These are phyloP conservation scores for Pecten maximus DNA, from an alignment of 2,888 invertebrate species.

Conservation along the genomic window DNA sequence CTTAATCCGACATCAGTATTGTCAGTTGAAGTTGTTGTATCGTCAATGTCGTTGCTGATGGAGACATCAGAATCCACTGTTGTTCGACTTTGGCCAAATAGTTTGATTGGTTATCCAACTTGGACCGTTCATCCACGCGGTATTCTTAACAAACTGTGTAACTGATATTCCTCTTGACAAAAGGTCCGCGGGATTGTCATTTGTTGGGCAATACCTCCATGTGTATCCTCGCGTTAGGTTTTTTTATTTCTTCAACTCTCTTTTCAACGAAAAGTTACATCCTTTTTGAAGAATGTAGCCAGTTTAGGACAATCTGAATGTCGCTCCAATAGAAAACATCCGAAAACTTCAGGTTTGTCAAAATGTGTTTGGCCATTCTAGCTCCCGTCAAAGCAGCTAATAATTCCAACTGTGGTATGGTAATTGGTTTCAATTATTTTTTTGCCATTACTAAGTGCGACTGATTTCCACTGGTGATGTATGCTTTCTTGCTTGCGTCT, in stretches of 20 bases:
- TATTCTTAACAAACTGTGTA: background rate
- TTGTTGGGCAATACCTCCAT: slow-evolving; percentile 39
- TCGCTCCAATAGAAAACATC: background rate
- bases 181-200: slow-evolving; percentile 27
- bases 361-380: slow-evolving; percentile 40
- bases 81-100: background rate
- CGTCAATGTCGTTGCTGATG: no score
- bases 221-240: background rate
- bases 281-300: background rate
- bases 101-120: background rate
- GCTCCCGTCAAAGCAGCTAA: slow-evolving; percentile 50
- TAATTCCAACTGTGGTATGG: slow-evolving; percentile 46
- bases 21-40: background rate
- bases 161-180: slow-evolving; percentile 13
- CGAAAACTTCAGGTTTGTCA: background rate
- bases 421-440: slow-evolving; percentile 43
- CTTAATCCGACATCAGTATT: background rate
- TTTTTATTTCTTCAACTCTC: slow-evolving; percentile 26
- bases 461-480: slow-evolving; percentile 44
- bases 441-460: background rate
- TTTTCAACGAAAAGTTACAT: background rate
- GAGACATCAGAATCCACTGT: no score
- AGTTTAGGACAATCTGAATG: background rate
- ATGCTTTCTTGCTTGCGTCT: slow-evolving; percentile 49
- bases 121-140: background rate